Evolutionary conservation across 37 sponge, comb jelly and placozoan species (phyloP), one percentile per base, ranked within the genome.

Genomic region (Eunapius fragilis): DNA sequence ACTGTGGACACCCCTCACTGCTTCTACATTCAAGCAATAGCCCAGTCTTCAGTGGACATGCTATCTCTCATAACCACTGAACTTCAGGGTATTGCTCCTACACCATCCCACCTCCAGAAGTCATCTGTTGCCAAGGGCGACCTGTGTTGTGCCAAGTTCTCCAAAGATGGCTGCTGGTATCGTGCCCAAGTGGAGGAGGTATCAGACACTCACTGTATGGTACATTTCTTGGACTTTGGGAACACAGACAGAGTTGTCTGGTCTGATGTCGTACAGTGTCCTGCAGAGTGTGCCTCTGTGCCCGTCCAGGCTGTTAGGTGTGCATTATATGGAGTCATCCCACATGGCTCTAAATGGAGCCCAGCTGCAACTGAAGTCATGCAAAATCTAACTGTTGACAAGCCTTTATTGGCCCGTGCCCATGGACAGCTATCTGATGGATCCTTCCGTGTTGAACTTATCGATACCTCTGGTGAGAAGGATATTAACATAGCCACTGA

Each of bases 171-270:
- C 72, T 26, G 23, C 23, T 86, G 87, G 87, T 79, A 79, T 74
- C 74, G 87, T 36, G 87, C 87, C 0, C 5, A 72, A 71, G 80
- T 86, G 80, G 32, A 37, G n/a, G 75, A 50, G n/a, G 25, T 86
- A 79, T 37, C 36, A 28, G 87, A 86, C 41, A 32, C 12, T 25
- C 69, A 76, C 7, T 71, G 84, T 13, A 14, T 75, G 27, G 88
- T 88, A 10, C 36, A n/a, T 36, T 88, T 88, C 41, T 22, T 88
- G 19, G 88, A 88, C 37, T 88, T 76, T 69, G 88, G 88, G 31
- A 88, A 88, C 70, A 58, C 76, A 0, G 37, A 41, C 12, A 37
- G 24, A 25, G 69, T 79, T 28, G 25, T 67, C 14, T 37, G 30
- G 14, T 28, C 76, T 58, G 76, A 84, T 34, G 26, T 75, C 0